These are phyloP conservation scores for Pemphredon lugubris DNA, from an alignment of 2,888 invertebrate genomes.

Conservation along the genomic window DNA sequence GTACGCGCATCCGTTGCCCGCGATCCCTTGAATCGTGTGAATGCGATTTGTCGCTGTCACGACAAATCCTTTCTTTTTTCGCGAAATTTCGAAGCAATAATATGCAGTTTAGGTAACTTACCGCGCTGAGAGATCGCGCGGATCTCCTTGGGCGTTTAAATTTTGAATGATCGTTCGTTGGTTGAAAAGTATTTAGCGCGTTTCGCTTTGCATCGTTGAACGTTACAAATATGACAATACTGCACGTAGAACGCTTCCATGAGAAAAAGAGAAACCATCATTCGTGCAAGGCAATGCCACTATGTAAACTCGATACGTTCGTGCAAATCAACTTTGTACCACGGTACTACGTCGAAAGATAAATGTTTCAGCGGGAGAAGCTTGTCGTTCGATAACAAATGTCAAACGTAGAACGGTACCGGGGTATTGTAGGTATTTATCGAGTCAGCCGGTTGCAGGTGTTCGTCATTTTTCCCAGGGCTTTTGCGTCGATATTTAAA, in stretches of 20 bases:
- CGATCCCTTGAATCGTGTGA: neutral
- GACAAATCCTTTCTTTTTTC: no score
- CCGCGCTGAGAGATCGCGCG: no score
- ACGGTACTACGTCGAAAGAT: constrained; percentile 52
- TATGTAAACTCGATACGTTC: constrained; percentile 44
- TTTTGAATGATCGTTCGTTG: no score
- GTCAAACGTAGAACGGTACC: constrained; percentile 48
- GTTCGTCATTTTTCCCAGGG: constrained; percentile 34
- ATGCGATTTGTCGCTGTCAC: neutral
- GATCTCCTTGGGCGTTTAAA: no score
- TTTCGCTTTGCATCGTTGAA: no score
- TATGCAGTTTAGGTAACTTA: no score
- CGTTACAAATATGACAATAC: no score
- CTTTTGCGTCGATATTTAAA: constrained; percentile 23
- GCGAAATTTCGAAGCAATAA: no score
- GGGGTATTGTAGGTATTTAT: constrained; percentile 42
- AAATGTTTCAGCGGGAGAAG: constrained; percentile 62
- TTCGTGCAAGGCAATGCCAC: constrained; percentile 39
- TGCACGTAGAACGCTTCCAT: no score
- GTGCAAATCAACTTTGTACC: constrained; percentile 52
- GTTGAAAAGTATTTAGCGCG: no score
- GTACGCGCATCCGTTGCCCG: neutral
- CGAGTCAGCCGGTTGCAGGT: constrained; percentile 29
- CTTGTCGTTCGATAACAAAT: constrained; percentile 67
- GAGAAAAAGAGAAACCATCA: constrained; percentile 29